Conservation (phyloP, 2,113 vertebrate species). For the Galeopterus variegatus region DNA sequence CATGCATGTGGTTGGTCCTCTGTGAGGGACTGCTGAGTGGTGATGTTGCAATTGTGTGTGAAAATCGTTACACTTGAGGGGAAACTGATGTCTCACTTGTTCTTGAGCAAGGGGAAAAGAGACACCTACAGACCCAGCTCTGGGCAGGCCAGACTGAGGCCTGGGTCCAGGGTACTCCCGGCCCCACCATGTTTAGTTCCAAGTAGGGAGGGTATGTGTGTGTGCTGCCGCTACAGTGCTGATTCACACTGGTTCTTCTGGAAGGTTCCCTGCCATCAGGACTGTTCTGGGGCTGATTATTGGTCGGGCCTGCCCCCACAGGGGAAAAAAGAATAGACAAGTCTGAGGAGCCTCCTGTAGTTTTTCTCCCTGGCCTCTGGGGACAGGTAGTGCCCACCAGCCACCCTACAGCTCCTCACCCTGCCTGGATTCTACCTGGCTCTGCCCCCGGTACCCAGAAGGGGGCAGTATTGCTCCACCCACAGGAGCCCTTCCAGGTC, state of each 20-base stretch:
- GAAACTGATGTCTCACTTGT: not conserved
- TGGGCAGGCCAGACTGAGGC: not conserved
- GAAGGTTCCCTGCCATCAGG: not conserved
- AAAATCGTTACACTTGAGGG: not conserved
- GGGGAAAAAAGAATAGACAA: not conserved
- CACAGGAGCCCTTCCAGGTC: not conserved
- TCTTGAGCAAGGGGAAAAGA: not conserved
- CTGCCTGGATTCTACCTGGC: not conserved
- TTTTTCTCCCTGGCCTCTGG: not conserved
- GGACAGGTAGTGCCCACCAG: not conserved
- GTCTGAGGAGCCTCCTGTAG: not conserved
- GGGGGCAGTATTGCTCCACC: slow-evolving; percentile 79
- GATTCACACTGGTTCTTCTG: not conserved
- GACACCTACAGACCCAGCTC: no score
- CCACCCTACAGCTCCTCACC: fast-evolving
- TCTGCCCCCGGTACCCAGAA: slow-evolving; percentile 57
- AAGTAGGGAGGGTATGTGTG: no score
- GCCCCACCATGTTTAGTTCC: no score
- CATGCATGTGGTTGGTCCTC: not conserved
- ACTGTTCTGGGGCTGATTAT: not conserved
- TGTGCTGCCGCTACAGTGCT: not conserved
- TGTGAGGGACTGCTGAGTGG: not conserved
- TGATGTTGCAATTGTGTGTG: not conserved
- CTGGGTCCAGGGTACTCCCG: no score
- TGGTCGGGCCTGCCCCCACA: not conserved